These are phyloP conservation scores for Graphium colonna DNA, from an alignment of 2,888 invertebrate species.

Conservation along the genomic window DNA sequence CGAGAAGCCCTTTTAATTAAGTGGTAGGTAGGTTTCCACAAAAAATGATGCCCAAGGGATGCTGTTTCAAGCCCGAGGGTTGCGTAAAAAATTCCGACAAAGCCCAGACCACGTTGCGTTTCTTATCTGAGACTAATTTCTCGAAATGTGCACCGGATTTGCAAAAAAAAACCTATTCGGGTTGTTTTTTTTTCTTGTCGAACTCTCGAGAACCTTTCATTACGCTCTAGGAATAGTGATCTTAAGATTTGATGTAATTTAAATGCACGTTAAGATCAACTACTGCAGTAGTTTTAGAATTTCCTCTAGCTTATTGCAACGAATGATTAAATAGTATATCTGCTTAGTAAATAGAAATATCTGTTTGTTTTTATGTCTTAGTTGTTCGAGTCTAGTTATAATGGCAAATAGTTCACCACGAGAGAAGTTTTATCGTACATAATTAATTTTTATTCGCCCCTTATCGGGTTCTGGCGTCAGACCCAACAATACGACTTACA, in stretches of 20 bases:
- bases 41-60: conserved; percentile 62
- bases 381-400: no score
- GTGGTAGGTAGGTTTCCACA: conserved; percentile 59
- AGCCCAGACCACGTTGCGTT: conserved; percentile 42
- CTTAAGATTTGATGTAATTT: not conserved
- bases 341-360: no score
- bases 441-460: conserved; percentile 19
- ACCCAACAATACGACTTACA: conserved; percentile 14
- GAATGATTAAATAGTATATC: no score
- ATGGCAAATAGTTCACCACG: conserved; percentile 5
- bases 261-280: not conserved
- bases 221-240: conserved; percentile 3
- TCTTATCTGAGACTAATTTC: conserved; percentile 57
- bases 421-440: conserved; percentile 12
- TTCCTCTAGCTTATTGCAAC: no score
- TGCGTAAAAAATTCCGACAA: conserved; percentile 69
- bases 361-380: not conserved
- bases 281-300: not conserved
- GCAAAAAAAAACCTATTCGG: conserved; percentile 39
- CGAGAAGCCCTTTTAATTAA: conserved; percentile 61
- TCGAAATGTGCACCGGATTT: conserved; percentile 49
- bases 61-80: conserved; percentile 48
- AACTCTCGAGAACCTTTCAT: not conserved
- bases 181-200: not conserved
- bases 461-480: conserved; percentile 16